Conservation (phyloP, 1,140 invertebrate species). For the Prorops nasuta region DNA sequence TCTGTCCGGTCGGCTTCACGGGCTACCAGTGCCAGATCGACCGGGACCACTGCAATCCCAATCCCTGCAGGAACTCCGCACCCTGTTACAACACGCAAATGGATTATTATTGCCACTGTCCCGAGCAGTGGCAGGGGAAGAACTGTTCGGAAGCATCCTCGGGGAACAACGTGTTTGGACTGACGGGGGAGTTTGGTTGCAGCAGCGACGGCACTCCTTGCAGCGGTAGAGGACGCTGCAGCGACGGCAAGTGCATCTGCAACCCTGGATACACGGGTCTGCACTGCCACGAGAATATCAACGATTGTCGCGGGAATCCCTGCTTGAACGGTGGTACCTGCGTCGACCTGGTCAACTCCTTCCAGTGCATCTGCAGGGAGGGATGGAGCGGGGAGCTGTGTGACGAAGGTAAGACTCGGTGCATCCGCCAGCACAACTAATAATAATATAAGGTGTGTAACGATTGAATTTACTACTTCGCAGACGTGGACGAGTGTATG, state of each 20-base stretch:
- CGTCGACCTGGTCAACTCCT: slow-evolving; percentile 73
- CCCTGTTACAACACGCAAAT: slow-evolving; percentile 81
- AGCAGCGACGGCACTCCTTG: slow-evolving; percentile 61
- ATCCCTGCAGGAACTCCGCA: slow-evolving; percentile 77
- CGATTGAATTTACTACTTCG: slow-evolving; percentile 22
- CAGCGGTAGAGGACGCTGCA: slow-evolving; percentile 78
- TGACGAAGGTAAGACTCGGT: slow-evolving; percentile 61
- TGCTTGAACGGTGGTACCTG: slow-evolving; percentile 76
- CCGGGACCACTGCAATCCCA: slow-evolving; percentile 78
- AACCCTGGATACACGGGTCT: slow-evolving; percentile 74
- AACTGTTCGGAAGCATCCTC: slow-evolving; percentile 78
- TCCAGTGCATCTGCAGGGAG: slow-evolving; percentile 74
- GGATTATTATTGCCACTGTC: slow-evolving; percentile 89
- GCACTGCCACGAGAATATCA: slow-evolving; percentile 73
- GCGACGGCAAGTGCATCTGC: slow-evolving; percentile 70
- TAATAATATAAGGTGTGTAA: slow-evolving; percentile 20
- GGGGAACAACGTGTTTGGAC: slow-evolving; percentile 60
- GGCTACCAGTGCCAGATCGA: slow-evolving; percentile 80
- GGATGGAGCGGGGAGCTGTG: slow-evolving; percentile 68
- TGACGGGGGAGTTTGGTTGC: slow-evolving; percentile 44
- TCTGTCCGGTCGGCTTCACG: slow-evolving; percentile 79
- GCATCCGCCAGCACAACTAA: no score
- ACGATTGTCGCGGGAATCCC: slow-evolving; percentile 70
- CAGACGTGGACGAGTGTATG: slow-evolving; percentile 81
- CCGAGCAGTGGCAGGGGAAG: slow-evolving; percentile 81